Conservation (phyloP, 2,113 vertebrate genomes). For the Podarcis muralis region DNA sequence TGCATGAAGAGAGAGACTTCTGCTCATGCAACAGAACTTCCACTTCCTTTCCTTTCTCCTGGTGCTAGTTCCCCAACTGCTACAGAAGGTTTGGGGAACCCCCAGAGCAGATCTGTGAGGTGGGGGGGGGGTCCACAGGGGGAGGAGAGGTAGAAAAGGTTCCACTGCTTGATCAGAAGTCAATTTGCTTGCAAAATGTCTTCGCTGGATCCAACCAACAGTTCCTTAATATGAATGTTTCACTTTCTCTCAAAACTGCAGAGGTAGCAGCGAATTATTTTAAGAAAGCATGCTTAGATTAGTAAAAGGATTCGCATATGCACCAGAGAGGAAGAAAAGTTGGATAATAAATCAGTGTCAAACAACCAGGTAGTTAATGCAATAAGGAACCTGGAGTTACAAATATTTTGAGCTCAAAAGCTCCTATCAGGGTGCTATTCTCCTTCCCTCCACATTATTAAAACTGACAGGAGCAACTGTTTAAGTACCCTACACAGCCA, state of each 20-base stretch:
- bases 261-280: background rate
- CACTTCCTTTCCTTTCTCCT: no score
- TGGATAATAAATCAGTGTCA: conserved; percentile 49
- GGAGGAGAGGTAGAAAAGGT: no score
- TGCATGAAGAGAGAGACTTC: no score
- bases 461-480: conserved; percentile 53
- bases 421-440: conserved; percentile 9
- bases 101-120: no score
- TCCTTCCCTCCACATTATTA: conserved; percentile 45
- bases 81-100: no score
- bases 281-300: background rate
- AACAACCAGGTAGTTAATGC: conserved; percentile 45
- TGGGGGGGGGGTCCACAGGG: no score
- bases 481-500: conserved; percentile 45
- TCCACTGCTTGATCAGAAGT: no score
- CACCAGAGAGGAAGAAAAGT: conserved; percentile 30
- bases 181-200: no score
- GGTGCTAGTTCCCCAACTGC: no score
- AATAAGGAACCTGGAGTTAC: background rate
- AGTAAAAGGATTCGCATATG: conserved; percentile 39
- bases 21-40: no score
- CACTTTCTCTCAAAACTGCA: background rate
- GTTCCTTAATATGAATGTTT: background rate
- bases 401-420: background rate
- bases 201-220: no score